Conservation (phyloP, 2,797 vertebrate species). For the Salarias fasciatus region DNA sequence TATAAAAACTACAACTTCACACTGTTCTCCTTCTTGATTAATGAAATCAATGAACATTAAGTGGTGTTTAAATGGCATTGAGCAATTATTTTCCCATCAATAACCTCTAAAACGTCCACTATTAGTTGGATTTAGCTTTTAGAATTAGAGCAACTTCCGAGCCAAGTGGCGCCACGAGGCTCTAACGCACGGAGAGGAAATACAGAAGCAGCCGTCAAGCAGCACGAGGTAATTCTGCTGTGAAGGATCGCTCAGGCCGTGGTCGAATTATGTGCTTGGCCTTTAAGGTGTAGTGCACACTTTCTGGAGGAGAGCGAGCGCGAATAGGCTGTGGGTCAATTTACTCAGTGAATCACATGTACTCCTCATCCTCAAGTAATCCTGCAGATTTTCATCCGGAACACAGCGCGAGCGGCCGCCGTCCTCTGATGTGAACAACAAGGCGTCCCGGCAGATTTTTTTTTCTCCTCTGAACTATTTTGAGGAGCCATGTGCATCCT, state of each 20-base stretch:
- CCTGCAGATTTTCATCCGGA: too few species aligned
- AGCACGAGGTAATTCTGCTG: constrained; percentile 14
- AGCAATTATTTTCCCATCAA: background rate
- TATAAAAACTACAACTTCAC: background rate
- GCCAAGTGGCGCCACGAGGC: constrained; percentile 9
- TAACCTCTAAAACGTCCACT: background rate
- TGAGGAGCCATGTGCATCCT: constrained; percentile 26
- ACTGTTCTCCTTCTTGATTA: background rate
- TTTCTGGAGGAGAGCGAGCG: constrained; percentile 8
- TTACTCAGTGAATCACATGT: constrained; percentile 1
- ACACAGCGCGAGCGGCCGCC: background rate
- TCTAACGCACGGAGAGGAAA: constrained; percentile 14
- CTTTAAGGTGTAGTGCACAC: background rate
- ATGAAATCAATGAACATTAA: too few species aligned
- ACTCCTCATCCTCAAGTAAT: background rate
- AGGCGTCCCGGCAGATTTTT: background rate
- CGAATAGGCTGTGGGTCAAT: constrained; percentile 1
- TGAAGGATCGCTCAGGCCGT: constrained; percentile 16
- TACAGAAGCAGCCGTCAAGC: constrained; percentile 22
- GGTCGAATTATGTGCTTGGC: background rate
- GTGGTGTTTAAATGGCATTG: background rate
- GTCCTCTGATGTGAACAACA: constrained; percentile 6
- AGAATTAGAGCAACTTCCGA: background rate
- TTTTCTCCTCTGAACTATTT: background rate
- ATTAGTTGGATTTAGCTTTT: constrained; percentile 1